Evolutionary conservation across 2,888 invertebrate species (phyloP), one percentile per base, ranked within the genome.

Genomic region (Hyles lineata): DNA sequence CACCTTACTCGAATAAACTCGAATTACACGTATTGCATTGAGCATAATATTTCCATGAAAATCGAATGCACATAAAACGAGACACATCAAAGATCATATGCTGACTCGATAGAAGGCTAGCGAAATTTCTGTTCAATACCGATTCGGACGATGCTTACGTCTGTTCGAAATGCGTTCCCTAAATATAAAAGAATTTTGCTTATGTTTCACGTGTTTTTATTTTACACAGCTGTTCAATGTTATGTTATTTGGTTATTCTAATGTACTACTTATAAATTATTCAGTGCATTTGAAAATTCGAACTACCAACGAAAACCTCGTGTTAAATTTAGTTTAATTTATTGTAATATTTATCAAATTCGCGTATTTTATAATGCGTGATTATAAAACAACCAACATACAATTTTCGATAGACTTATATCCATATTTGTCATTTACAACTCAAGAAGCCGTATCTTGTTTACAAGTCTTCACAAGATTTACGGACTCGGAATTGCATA

Each of bases 11-110:
- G 11, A 21, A 29, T 29, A 61, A 58, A 32, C 19, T 32, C 32
- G 9, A 8, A 21, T n/a, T 35, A 35, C 8, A 21, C 55, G 17
- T 19, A 67, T 67, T 43, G 32, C 63, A 15, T 15, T 43, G 15
- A 67, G 21, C 23, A 35, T 25, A n/a, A 32, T 50, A 23, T 67
- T 67, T 67, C 23, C 43, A 67, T 67, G 67, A 67, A 15, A 25
- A 67, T 25, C 43, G 17, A 67, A 50, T 67, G 21, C 15, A 67
- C 19, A n/a, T 50, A 15, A 67, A 9, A 50, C 60, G 23, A 5
- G 17, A 61, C 19, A 62, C 29, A 19, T 17, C 29, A 29, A 29
- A 32, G 61, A 61, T 29, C 61, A 29, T 61, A 29, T 17, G 61
- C 61, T 61, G 19, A 61, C 23, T 61, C 61, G 6, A 61, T 29